Evolutionary conservation across 23 tunicate genomes (phyloP), one percentile per base, ranked within the genome.

Genomic region (Pegea sp.): DNA sequence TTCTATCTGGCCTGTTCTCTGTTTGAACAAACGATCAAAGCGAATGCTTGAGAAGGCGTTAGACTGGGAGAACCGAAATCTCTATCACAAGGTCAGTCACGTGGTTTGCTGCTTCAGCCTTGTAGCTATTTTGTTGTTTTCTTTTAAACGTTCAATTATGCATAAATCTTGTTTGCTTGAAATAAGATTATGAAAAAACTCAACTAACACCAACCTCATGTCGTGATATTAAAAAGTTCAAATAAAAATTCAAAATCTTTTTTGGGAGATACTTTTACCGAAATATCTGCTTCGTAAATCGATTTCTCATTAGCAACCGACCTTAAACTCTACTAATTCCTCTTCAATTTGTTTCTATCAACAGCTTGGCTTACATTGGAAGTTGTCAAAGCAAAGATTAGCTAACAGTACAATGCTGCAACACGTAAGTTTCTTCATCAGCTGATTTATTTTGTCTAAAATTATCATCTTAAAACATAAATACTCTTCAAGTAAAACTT

Each of bases 291-390:
- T n/a, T n/a, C n/a, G n/a, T n/a, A n/a, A n/a, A n/a, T n/a, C n/a
- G n/a, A n/a, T n/a, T n/a, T n/a, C n/a, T n/a, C n/a, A n/a, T n/a
- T n/a, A n/a, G n/a, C n/a, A n/a, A n/a, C n/a, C n/a, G n/a, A n/a
- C n/a, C n/a, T n/a, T n/a, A n/a, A n/a, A n/a, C n/a, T n/a, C n/a
- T n/a, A n/a, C n/a, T n/a, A n/a, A n/a, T n/a, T n/a, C n/a, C 18
- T 32, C 2, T 59, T 48, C 32, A 29, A 19, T 29, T 5, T 61
- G 21, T 4, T 60, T 29, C 20, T 49, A 32, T 34, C 53, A 43
- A 23, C 63, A 84, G 95, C 70, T 84, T 42, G 95, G 95, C 2
- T 59, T 84, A 26, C 95, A 84, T 57, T 84, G 95, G 95, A 84
- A 72, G 29, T 56, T 84, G 19, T 49, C 69, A 1, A 84, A 74